A percentile compares a stretch with the other conserved stretches of the same genome.
Conservation (phyloP, 2,113 vertebrate genomes). For the Nothobranchius kuhntae region DNA sequence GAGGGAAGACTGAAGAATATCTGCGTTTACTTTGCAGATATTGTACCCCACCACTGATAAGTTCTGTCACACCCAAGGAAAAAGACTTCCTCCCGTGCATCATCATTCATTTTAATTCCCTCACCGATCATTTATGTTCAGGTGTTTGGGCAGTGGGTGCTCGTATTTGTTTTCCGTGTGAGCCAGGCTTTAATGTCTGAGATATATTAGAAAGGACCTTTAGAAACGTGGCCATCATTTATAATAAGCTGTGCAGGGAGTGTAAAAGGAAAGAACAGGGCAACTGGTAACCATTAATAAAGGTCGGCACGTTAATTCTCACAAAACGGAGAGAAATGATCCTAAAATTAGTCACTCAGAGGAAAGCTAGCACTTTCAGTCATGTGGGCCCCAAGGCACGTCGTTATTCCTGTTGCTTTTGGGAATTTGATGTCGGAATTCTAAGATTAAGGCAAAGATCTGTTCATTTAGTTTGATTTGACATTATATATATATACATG, state of each 20-base stretch:
- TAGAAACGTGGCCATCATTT: constrained; percentile 43
- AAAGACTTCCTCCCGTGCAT: constrained; percentile 39
- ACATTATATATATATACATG: too few species aligned
- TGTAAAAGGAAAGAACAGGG: constrained; percentile 7
- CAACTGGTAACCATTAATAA: constrained; percentile 39
- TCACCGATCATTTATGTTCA: constrained; percentile 51
- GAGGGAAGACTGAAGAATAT: constrained; percentile 30
- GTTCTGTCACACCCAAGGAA: constrained; percentile 43
- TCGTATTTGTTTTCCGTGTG: constrained; percentile 50
- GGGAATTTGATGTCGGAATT: too few species aligned
- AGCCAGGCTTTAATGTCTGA: constrained; percentile 21
- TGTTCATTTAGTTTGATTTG: too few species aligned
- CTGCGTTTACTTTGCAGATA: constrained; percentile 37
- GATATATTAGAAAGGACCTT: constrained; percentile 40
- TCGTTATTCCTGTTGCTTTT: too few species aligned
- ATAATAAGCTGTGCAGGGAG: constrained; percentile 33
- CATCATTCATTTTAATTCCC: constrained; percentile 57
- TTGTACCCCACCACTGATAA: constrained; percentile 54
- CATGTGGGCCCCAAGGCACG: too few species aligned
- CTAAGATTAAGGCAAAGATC: too few species aligned
- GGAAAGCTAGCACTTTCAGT: too few species aligned
- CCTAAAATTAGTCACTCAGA: neutral
- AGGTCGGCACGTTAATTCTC: constrained; percentile 11
- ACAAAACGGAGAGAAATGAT: constrained; percentile 2
- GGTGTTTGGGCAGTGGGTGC: constrained; percentile 36